A percentile compares a stretch with the other conserved stretches of the same genome.
phyloP scores from a whole-genome alignment of 2,113 vertebrate species.

The Indri indri region DNA sequence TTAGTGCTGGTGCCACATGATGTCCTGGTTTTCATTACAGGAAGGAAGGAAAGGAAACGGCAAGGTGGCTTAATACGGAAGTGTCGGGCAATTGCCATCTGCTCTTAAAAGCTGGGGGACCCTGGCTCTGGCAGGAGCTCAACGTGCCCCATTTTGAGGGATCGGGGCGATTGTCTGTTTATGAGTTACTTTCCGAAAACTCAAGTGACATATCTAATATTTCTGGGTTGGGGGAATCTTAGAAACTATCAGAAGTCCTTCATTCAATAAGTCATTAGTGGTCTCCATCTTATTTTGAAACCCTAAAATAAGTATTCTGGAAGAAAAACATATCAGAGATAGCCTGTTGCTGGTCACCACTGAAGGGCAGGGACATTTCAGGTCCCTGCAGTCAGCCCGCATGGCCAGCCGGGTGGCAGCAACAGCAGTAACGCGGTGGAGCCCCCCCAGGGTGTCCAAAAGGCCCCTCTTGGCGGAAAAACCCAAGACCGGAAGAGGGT shows the following conservation, averaged over 20 bases:
- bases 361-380: too few relatives aligned
- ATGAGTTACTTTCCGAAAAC: not conserved
- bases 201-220: rapidly evolving
- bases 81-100: rapidly evolving
- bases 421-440: rapidly evolving
- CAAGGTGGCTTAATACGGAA: rapidly evolving
- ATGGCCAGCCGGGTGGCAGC: too few relatives aligned
- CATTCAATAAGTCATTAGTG: not conserved
- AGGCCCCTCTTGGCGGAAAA: too few relatives aligned
- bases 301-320: rapidly evolving
- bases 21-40: rapidly evolving
- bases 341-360: not conserved
- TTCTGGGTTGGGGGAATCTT: not conserved
- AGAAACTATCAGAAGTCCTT: not conserved
- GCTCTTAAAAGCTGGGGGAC: rapidly evolving
- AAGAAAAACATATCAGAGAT: not conserved
- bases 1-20: rapidly evolving
- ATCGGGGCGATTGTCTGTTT: rapidly evolving
- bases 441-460: not conserved
- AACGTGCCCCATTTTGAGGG: rapidly evolving
- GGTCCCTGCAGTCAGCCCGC: not conserved
- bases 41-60: not conserved
- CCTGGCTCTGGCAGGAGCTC: not conserved
- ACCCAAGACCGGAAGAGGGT: too few relatives aligned
- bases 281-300: not conserved